Percentiles rank a stretch among this genome's conserved stretches.
These are phyloP conservation scores for Tilapia sparmanii DNA, from an alignment of 2,113 vertebrate genomes.

Conservation along the genomic window DNA sequence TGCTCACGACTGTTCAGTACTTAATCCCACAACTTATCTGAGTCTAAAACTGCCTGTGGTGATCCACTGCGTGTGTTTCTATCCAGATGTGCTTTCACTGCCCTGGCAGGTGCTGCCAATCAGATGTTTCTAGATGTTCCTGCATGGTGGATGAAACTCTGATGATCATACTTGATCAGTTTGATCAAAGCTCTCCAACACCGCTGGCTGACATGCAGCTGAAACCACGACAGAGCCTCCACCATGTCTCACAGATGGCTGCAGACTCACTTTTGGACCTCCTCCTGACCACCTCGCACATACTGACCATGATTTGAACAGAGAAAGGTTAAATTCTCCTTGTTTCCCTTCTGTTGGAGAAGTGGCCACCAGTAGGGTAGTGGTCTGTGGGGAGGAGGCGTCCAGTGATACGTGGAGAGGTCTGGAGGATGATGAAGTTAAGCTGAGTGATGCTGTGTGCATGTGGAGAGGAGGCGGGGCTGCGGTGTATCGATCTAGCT, in stretches of 20 bases:
- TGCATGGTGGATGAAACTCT: neutral
- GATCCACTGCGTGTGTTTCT: neutral
- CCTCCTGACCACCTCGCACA: neutral
- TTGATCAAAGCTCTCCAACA: neutral
- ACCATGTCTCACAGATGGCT: neutral
- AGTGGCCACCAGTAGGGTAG: neutral
- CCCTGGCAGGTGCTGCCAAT: neutral
- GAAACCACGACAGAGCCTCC: neutral
- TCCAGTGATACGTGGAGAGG: neutral
- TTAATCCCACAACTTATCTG: neutral
- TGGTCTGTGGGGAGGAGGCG: neutral
- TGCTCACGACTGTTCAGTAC: neutral
- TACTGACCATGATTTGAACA: neutral
- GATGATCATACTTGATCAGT: neutral
- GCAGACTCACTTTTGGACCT: neutral
- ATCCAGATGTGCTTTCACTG: neutral
- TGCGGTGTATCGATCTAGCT: neutral
- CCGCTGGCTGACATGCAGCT: neutral
- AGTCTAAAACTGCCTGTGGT: neutral
- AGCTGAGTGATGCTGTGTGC: neutral
- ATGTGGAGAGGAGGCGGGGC: neutral
- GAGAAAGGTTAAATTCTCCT: neutral
- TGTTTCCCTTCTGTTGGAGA: neutral
- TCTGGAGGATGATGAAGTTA: constrained; percentile 9
- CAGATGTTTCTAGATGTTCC: neutral